Base-by-base conservation (phyloP, 2,888 invertebrate species). In the Xestia sexstrigata region DNA sequence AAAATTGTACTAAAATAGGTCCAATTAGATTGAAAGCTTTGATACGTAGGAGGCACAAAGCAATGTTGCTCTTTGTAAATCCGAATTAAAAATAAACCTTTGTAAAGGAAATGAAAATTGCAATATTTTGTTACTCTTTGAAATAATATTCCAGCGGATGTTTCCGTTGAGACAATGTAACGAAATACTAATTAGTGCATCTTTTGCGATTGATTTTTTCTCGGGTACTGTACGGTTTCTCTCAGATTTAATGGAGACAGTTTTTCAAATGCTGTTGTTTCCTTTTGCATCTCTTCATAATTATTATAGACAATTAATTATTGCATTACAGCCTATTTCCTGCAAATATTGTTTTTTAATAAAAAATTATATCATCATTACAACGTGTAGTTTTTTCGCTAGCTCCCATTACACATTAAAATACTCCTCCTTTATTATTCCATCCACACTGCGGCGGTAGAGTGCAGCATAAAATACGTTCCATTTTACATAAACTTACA, bases 401-500 rank as follows among this genome's bases (percentile, higher is more conserved):
- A 62, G 7, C 20, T 35, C n/a, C 13, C 7, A 35, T 55, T n/a
- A 60, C 15, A 58, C 30, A 66, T 70, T 9, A 39, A 71, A 60
- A 69, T 13, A 20, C 47, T 20, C 9, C 42, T 58, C 26, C 9
- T 74, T 77, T 49, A 60, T 30, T 60, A 68, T 87, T 74, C 66
- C 13, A 49, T 15, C 35, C n/a, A 49, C 17, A 66, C 39, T 67
- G 67, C 70, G 42, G 39, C 13, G 62, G 49, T 52, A 9, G 65
- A 78, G 79, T 66, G 77, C 71, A 81, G 66, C 11, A 77, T 82
- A 74, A 83, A 84, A 84, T 84, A 83, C 74, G 74, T 77, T 81
- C 82, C 87, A 84, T 86, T 87, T 87, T 85, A 83, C 78, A 82
- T 66, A 73, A 79, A 76, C 79, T 85, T 88, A 86, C 83, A 88